These are phyloP conservation scores for Endotricha flammealis DNA, from an alignment of 2,888 invertebrate species.

Conservation along the genomic window DNA sequence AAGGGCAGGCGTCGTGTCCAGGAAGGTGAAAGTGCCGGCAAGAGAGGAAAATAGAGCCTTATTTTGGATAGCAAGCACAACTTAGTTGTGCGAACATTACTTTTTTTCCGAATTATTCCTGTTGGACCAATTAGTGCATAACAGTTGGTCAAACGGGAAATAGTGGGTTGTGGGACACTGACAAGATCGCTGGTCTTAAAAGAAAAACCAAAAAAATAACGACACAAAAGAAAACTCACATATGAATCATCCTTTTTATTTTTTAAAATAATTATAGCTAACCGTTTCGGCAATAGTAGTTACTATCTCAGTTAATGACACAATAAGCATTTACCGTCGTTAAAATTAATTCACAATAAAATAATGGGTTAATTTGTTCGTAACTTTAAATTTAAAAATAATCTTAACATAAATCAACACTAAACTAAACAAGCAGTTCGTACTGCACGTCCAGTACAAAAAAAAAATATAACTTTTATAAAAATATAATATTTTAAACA, in stretches of 20 bases:
- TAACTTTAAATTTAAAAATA: slow-evolving; percentile 48
- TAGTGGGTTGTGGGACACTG: too few species aligned
- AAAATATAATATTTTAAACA: slow-evolving; percentile 75
- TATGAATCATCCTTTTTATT: slow-evolving; percentile 77
- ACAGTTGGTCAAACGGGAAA: too few species aligned
- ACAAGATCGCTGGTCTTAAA: too few species aligned
- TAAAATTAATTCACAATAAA: slow-evolving; percentile 50
- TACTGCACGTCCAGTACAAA: slow-evolving; percentile 63
- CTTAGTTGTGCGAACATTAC: too few species aligned
- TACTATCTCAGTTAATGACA: slow-evolving; percentile 75
- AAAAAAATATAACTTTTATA: slow-evolving; percentile 73
- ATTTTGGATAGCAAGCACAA: too few species aligned
- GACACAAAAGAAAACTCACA: slow-evolving; percentile 43
- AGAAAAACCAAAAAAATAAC: too few species aligned
- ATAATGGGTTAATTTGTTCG: slow-evolving; percentile 61
- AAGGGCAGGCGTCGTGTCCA: too few species aligned
- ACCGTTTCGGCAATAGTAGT: slow-evolving; percentile 77
- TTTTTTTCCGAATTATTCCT: too few species aligned
- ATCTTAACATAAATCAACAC: slow-evolving; percentile 68
- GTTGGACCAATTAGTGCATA: too few species aligned
- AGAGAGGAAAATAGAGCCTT: too few species aligned
- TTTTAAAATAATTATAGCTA: slow-evolving; percentile 80
- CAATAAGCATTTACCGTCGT: slow-evolving; percentile 76
- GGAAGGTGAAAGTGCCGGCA: too few species aligned
- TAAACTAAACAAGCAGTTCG: slow-evolving; percentile 62